A percentile compares a stretch with the other conserved stretches of the same genome.
These are phyloP conservation scores for Alouatta palliata DNA, from an alignment of 2,113 vertebrate genomes.

Conservation along the genomic window DNA sequence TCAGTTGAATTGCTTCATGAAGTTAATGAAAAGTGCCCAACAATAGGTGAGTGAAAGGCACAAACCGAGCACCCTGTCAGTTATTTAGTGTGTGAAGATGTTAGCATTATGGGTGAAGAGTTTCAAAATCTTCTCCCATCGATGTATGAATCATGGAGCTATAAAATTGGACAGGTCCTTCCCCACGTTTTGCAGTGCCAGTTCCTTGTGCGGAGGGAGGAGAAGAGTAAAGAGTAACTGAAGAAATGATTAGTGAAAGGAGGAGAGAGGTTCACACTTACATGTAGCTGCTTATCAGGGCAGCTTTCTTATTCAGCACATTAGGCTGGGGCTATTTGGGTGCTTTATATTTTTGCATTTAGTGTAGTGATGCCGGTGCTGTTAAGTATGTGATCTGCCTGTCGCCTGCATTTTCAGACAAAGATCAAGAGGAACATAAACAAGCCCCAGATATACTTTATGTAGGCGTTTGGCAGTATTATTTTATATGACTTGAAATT, in stretches of 20 bases:
- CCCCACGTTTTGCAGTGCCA: background rate
- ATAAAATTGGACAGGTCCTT: slow-evolving; percentile 62
- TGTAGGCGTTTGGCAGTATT: slow-evolving; percentile 75
- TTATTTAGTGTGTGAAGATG: slow-evolving; percentile 71
- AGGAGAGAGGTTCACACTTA: slow-evolving; percentile 76
- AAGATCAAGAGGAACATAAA: slow-evolving; percentile 85
- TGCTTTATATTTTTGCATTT: slow-evolving; percentile 83
- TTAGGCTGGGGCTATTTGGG: slow-evolving; percentile 81
- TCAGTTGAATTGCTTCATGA: slow-evolving; percentile 46
- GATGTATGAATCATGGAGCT: slow-evolving; percentile 40
- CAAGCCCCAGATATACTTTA: slow-evolving; percentile 83
- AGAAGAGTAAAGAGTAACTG: slow-evolving; percentile 63
- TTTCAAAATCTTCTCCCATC: slow-evolving; percentile 64
- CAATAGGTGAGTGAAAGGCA: background rate
- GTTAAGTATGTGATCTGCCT: slow-evolving; percentile 85
- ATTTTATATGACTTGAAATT: slow-evolving; percentile 85
- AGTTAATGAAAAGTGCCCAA: slow-evolving; percentile 53
- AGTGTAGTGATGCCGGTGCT: slow-evolving; percentile 64
- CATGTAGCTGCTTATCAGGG: slow-evolving; percentile 73
- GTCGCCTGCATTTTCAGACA: slow-evolving; percentile 83
- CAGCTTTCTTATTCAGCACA: slow-evolving; percentile 84
- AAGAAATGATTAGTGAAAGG: slow-evolving; percentile 78
- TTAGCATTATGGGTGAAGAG: slow-evolving; percentile 70
- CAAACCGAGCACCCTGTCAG: slow-evolving; percentile 6
- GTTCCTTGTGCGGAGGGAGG: slow-evolving; percentile 18